Evolutionary conservation across 2,113 vertebrate species (phyloP), one percentile per base, ranked within the genome.

Genomic region (Emydura subglobosa): DNA sequence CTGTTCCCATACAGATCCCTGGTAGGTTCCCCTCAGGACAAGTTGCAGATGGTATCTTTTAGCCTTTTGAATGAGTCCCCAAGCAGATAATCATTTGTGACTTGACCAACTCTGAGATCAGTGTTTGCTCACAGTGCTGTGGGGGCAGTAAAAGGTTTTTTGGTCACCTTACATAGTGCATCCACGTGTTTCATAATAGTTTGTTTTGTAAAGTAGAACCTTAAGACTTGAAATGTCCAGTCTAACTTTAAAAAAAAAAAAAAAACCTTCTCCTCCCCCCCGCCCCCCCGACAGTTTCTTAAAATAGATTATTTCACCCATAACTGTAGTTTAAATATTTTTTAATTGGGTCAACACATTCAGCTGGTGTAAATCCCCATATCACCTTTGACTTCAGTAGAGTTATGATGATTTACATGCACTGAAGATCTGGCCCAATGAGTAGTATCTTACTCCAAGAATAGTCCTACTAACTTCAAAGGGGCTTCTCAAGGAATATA

Each of bases 111-210:
- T 93, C 89, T 50, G 65, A 2, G 12, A n/a, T 6, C 29, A 24
- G 9, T 5, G 39, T 2, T 9, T 79, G 7, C 21, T 1, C 0
- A 76, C 14, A 47, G 1, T 13, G 68, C 42, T 82, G 3, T 21
- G 42, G 7, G 80, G 22, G 39, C 8, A 83, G 31, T 0, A 74
- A 65, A 83, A 82, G 2, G 1, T 79, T 51, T 53, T 2, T 1
- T 29, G 0, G 12, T 85, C 54, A 22, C 31, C 86, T 2, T 7
- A 29, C 24, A 87, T 1, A 1, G 6, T 12, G 0, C 12, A 59
- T 90, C 29, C 1, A 27, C 55, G 1, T 24, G 10, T 68, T 82
- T 49, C 11, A 8, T 51, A 0, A 0, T 14, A 85, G 50, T 24
- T 79, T 53, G 21, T 83, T 86, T 83, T 65, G 0, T 17, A 65